Percentiles rank a stretch among this genome's conserved stretches.
These are phyloP conservation scores for Drosophila busckii DNA, from an alignment of 1,140 invertebrate species.

Conservation along the genomic window DNA sequence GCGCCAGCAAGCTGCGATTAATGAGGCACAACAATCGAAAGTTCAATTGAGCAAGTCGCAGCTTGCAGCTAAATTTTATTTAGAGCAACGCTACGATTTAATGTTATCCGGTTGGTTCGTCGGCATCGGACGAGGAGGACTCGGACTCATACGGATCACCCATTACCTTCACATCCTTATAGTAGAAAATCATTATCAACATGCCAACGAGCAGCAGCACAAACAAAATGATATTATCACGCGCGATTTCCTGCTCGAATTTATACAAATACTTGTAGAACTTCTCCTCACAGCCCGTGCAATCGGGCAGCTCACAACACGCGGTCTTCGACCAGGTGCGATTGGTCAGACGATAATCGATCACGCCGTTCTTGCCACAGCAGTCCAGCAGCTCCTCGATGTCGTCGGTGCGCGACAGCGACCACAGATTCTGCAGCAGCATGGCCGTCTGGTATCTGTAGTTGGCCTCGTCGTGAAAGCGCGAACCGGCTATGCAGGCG, in stretches of 20 bases:
- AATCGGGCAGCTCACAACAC: conserved; percentile 31
- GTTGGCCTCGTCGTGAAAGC: background rate
- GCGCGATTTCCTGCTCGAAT: conserved; percentile 45
- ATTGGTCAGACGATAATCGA: conserved; percentile 34
- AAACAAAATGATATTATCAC: conserved; percentile 41
- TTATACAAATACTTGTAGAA: conserved; percentile 12
- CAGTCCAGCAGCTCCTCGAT: conserved; percentile 36
- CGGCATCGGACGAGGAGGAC: background rate
- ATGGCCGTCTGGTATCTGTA: conserved; percentile 13
- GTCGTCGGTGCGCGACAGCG: background rate
- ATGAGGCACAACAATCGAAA: conserved; percentile 62
- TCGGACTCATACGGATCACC: conserved; percentile 19
- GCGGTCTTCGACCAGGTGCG: conserved; percentile 29
- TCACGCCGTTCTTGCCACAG: conserved; percentile 32
- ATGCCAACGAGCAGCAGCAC: conserved; percentile 11
- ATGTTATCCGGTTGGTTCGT: background rate
- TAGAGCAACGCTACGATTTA: too few relatives aligned
- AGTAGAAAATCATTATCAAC: conserved; percentile 13
- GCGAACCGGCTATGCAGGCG: conserved; percentile 17
- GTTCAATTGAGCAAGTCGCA: conserved; percentile 61
- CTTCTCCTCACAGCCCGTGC: conserved; percentile 19
- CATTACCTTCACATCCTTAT: background rate
- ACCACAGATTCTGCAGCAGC: conserved; percentile 28
- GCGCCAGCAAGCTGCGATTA: conserved; percentile 30
- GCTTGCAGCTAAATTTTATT: conserved; percentile 21